Percentiles rank a stretch among this genome's conserved stretches.
These are phyloP conservation scores for Callospermophilus lateralis DNA, from an alignment of 2,113 vertebrate species.

Conservation along the genomic window DNA sequence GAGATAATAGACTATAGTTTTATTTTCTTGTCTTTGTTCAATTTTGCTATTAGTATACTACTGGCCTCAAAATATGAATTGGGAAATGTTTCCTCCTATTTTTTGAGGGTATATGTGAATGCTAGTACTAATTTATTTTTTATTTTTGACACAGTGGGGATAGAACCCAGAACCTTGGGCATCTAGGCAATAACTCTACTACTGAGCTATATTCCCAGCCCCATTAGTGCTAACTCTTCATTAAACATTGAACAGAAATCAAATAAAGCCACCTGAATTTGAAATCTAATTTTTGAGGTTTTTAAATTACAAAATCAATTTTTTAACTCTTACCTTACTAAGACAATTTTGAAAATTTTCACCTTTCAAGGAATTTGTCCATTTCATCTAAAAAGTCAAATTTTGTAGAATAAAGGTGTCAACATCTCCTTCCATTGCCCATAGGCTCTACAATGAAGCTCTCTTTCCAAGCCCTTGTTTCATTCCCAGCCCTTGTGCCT, in stretches of 20 bases:
- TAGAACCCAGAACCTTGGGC: too few species aligned
- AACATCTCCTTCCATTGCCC: background rate
- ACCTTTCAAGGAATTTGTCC: background rate
- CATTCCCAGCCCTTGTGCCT: background rate
- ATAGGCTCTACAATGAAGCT: background rate
- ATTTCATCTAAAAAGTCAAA: background rate
- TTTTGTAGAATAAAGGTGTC: background rate
- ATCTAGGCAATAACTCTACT: too few species aligned
- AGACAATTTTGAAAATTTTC: constrained; percentile 1
- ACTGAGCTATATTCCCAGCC: too few species aligned
- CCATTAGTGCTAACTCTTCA: background rate
- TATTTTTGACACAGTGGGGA: too few species aligned
- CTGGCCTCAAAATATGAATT: background rate
- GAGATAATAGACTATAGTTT: too few species aligned
- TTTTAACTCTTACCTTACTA: background rate
- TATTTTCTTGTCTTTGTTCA: too few species aligned
- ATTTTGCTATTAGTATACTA: too few species aligned
- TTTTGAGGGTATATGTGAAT: background rate
- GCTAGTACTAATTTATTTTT: background rate
- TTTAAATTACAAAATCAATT: constrained; percentile 6
- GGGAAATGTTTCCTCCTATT: background rate
- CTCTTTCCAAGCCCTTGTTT: background rate
- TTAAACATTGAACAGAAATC: constrained; percentile 24
- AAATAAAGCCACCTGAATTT: background rate
- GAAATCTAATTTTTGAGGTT: constrained; percentile 2